Evolutionary conservation across 2,797 vertebrate species (phyloP).

Genomic region (Capromys pilorides): DNA sequence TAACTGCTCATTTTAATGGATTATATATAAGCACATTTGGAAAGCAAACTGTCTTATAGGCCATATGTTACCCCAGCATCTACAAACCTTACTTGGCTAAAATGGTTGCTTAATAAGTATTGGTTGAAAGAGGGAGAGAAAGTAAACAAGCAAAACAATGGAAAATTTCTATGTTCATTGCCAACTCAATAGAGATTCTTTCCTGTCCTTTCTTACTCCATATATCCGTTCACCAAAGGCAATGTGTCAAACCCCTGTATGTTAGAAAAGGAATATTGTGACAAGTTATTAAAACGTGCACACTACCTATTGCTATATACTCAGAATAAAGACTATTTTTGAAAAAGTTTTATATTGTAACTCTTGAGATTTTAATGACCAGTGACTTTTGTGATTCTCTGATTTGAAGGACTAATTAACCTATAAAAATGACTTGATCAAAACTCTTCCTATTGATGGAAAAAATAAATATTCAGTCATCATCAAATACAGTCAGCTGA

Average conservation of each 20-base stretch:
- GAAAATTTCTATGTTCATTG: background rate
- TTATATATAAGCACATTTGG: background rate
- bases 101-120: conserved; percentile 49
- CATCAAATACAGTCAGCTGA: conserved; percentile 44
- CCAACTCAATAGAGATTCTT: background rate
- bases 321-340: conserved; percentile 18
- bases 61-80: background rate
- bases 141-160: background rate
- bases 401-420: conserved; percentile 58
- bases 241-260: background rate
- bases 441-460: conserved; percentile 42
- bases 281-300: background rate
- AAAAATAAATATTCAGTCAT: conserved; percentile 65
- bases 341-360: background rate
- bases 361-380: conserved; percentile 3
- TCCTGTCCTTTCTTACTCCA: background rate
- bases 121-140: background rate
- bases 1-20: background rate
- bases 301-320: conserved; percentile 17
- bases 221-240: background rate
- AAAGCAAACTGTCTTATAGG: background rate
- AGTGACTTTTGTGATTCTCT: conserved; percentile 24
- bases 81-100: background rate
- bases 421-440: conserved; percentile 63
- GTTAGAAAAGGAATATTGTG: background rate